Base-by-base conservation (phyloP, 1,140 invertebrate genomes). In the Drosophila saltans region DNA sequence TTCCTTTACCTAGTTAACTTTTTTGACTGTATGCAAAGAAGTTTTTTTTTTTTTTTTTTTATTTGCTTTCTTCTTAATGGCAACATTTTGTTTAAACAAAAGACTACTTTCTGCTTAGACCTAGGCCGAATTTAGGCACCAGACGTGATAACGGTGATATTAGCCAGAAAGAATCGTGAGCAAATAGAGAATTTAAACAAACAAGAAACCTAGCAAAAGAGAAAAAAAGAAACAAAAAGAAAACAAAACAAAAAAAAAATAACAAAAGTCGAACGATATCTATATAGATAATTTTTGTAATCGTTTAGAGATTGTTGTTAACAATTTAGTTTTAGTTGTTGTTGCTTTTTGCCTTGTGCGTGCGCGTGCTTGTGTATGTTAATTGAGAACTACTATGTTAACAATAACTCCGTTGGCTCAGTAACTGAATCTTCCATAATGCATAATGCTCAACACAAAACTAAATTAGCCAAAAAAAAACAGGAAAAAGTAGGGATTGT, bases 91-190 rank as follows among this genome's bases (percentile, higher is more conserved):
- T 79, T 79, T 79, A 70, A 75, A 81, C 71, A 72, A 67, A 75
- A 86, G 80, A 88, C 84, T 83, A 80, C 76, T 75, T 80, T 80
- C 72, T 69, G 83, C 80, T 69, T 78, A 80, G 74, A 80, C 83
- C 82, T 73, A 74, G 76, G 69, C 59, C 72, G 66, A 80, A 75
- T 76, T 86, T 75, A 84, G 71, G 78, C 82, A 58, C 24, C 65
- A 10, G 82, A 79, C 82, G 83, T 86, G 82, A 86, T 86, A 89
- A 89, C 63, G 80, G 83, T 88, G 83, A 88, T 88, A 88, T 86
- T 86, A 86, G 83, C 77, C 83, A 81, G 81, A 84, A 76, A 66
- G 65, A 78, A 81, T 76, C 71, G 75, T 81, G 71, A 86, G 76
- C 83, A 86, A 83, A 78, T 86, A 83, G 83, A 83, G 83, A 86